phyloP scores from a whole-genome alignment of 2,113 vertebrate species.

The Hylia prasina region DNA sequence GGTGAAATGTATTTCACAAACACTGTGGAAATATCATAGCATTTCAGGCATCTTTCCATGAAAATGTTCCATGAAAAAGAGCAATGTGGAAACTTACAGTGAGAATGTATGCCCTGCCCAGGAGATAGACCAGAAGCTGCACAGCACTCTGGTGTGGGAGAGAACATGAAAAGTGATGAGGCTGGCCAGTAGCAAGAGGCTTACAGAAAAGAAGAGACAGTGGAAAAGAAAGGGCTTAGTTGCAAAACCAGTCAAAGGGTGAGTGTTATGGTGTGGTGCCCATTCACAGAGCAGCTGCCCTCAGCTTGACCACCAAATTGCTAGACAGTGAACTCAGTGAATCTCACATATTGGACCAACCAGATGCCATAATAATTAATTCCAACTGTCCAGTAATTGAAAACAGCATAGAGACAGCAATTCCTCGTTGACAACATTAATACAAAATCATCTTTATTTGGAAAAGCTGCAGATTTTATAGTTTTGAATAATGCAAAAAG shows the following conservation, averaged over 20 bases:
- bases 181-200: neutral
- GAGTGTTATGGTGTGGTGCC: neutral
- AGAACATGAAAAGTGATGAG: neutral
- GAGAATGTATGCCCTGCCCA: neutral
- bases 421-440: neutral
- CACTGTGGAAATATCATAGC: neutral
- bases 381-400: constrained; percentile 6
- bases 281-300: neutral
- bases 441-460: neutral
- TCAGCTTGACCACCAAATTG: constrained; percentile 51
- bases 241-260: neutral
- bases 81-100: neutral
- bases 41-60: neutral
- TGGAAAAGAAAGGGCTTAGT: neutral
- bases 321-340: constrained; percentile 52
- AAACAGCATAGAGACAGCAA: neutral
- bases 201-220: neutral
- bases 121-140: neutral
- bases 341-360: constrained; percentile 20
- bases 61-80: neutral
- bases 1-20: neutral
- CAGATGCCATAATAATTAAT: constrained; percentile 38
- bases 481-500: neutral
- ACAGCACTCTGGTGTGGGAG: neutral
- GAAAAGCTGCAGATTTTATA: neutral